A percentile compares a stretch with the other conserved stretches of the same genome.
Evolutionary conservation across 2,113 vertebrate species (phyloP).

Genomic region (Percopsis transmontana): DNA sequence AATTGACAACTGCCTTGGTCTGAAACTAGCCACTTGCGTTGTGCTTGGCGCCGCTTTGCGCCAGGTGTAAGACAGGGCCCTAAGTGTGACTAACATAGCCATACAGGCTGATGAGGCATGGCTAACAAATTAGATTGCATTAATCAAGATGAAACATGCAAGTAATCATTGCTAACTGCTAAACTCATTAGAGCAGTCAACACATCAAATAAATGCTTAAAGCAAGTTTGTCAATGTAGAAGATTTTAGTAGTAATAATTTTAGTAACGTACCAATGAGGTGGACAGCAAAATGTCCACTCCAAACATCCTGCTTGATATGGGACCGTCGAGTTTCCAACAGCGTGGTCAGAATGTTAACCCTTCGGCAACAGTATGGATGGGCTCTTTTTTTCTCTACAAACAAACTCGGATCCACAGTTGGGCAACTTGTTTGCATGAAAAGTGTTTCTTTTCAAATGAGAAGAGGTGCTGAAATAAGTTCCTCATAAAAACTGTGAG

Average conservation of each 20-base stretch:
- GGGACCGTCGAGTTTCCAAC: neutral
- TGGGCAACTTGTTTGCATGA: neutral
- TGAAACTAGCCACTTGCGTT: too few relatives aligned
- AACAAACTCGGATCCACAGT: neutral
- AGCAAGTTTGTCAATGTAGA: conserved; percentile 6
- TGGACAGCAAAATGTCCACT: neutral
- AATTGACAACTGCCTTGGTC: too few relatives aligned
- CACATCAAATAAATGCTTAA: conserved; percentile 17
- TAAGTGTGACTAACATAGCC: conserved; percentile 33
- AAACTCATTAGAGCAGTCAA: neutral
- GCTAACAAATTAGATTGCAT: conserved; percentile 49
- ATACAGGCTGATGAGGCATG: conserved; percentile 44
- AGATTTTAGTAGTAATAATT: neutral
- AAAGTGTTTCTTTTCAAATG: neutral
- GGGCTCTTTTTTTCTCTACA: neutral
- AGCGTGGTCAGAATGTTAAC: neutral
- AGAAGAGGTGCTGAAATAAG: neutral
- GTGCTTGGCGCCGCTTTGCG: too few relatives aligned
- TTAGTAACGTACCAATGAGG: neutral
- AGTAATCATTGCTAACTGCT: conserved; percentile 1
- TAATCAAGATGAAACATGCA: conserved; percentile 49
- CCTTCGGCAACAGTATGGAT: neutral
- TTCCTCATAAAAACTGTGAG: neutral
- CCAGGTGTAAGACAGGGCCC: neutral
- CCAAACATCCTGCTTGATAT: neutral